Percentiles rank a stretch among this genome's conserved stretches.
Evolutionary conservation across 1,140 invertebrate species (phyloP).

Genomic region (Nymphalis io): DNA sequence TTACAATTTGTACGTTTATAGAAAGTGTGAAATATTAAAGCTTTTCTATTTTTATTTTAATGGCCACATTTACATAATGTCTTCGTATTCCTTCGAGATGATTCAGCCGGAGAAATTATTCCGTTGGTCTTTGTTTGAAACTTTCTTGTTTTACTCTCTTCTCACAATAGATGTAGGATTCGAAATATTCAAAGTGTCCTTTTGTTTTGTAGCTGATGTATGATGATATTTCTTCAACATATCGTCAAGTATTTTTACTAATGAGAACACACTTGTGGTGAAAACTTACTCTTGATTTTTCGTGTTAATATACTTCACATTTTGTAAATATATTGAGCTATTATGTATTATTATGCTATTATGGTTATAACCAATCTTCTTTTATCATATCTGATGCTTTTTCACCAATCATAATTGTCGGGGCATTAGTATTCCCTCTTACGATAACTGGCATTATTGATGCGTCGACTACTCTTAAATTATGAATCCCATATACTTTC

Average conservation of each 20-base stretch:
- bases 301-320: no score
- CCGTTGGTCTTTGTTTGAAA: slow-evolving; percentile 67
- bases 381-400: slow-evolving; percentile 83
- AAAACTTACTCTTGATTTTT: not conserved
- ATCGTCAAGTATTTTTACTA: slow-evolving; percentile 14
- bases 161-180: slow-evolving; percentile 42
- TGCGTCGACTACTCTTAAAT: slow-evolving; percentile 88
- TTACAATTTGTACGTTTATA: no score
- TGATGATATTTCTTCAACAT: slow-evolving; percentile 23
- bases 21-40: not conserved
- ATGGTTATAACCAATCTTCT: slow-evolving; percentile 70
- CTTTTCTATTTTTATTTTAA: slow-evolving; percentile 26
- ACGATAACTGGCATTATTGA: slow-evolving; percentile 86
- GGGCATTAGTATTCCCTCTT: slow-evolving; percentile 83
- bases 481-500: slow-evolving; percentile 85
- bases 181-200: slow-evolving; percentile 32
- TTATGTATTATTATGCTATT: no score
- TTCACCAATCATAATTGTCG: slow-evolving; percentile 84
- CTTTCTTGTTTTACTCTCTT: slow-evolving; percentile 57
- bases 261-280: not conserved
- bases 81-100: slow-evolving; percentile 46
- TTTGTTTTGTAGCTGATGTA: slow-evolving; percentile 28
- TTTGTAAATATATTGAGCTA: not conserved
- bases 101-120: slow-evolving; percentile 61
- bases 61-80: slow-evolving; percentile 42